Base-by-base conservation (phyloP, 2,888 invertebrate genomes). In the Strigamia transsilvanica region DNA sequence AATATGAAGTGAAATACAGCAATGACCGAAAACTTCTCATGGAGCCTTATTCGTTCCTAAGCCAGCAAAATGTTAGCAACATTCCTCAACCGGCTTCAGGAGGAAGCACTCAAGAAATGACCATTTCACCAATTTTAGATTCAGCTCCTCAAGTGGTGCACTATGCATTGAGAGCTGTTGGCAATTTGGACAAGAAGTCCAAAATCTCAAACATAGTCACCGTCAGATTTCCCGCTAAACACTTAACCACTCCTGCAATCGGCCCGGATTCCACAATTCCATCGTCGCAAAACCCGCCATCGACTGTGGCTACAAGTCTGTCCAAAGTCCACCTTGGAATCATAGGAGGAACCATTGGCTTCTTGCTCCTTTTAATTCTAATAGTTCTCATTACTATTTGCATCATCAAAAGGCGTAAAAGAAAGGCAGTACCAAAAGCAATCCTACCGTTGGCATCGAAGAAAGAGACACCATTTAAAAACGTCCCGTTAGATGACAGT, bases 141-240 rank as follows among this genome's bases (percentile, higher is more conserved):
- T 86, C 88, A 42, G 89, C 89, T 79, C 90, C 91, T 82, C 88
- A 89, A 83, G 88, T 90, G 1, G 85, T 90, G 81, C 91, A 90
- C 85, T 89, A 91, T 83, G 90, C 91, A 5, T 86, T 91, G 2
- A 88, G 90, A 42, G 90, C 91, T 0, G 90, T 88, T 84, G 88
- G 89, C 3, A 89, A 88, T 82, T 27, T 15, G 51, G n/a, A 15
- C 2, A 18, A 18, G 51, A n/a, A 18, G 4, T 66, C 66, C 6
- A 13, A 27, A 2, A 66, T 66, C 4, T 66, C 66, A 9, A 66
- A 66, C 66, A 3, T 66, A 7, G 66, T 66, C 27, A 66, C 27
- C 5, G 66, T 66, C 66, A 5, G 23, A 10, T 27, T 27, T 27
- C 66, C 66, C 5, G 66, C 66, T 13, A 12, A 27, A 27, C 27